Percentiles rank a stretch among this genome's conserved stretches.
Evolutionary conservation across 37 sponge, comb jelly and placozoan species (phyloP).

Genomic region (Aplysina aerophoba): DNA sequence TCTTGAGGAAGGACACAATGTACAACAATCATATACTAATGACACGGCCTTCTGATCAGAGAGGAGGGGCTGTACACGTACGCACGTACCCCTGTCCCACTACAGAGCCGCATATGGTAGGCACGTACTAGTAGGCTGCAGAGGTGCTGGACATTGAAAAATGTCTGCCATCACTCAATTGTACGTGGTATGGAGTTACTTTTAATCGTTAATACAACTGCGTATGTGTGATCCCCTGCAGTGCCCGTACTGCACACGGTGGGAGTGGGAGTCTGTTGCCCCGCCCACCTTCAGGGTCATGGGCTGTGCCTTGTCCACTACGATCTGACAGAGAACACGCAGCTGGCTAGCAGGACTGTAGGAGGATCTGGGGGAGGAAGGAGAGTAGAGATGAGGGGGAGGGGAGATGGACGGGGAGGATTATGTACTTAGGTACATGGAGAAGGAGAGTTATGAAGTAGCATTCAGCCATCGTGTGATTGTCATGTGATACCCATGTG

Average conservation of each 20-base stretch:
- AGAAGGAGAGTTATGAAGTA: neutral
- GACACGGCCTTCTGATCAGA: too few species aligned
- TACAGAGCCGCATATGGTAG: neutral
- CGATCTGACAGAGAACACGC: constrained; percentile 57
- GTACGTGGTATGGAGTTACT: too few species aligned
- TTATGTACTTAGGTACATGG: neutral
- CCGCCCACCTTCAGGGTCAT: constrained; percentile 63
- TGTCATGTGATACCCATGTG: neutral
- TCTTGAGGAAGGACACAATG: too few species aligned
- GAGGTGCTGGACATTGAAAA: too few species aligned
- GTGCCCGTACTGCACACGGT: too few species aligned
- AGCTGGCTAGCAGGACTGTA: constrained; percentile 75
- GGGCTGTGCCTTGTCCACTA: constrained; percentile 76
- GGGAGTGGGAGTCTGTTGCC: neutral
- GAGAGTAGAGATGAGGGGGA: neutral
- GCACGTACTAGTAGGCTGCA: too few species aligned
- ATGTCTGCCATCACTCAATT: too few species aligned
- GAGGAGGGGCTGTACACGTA: too few species aligned
- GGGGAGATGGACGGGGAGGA: neutral
- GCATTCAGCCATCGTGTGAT: neutral
- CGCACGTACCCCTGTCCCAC: neutral
- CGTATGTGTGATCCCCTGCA: too few species aligned
- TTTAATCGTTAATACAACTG: too few species aligned
- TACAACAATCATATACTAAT: too few species aligned
- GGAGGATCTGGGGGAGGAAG: constrained; percentile 39